Percentiles rank a stretch among this genome's conserved stretches.
phyloP scores from a whole-genome alignment of 2,888 invertebrate species.

The Ormia ochracea region DNA sequence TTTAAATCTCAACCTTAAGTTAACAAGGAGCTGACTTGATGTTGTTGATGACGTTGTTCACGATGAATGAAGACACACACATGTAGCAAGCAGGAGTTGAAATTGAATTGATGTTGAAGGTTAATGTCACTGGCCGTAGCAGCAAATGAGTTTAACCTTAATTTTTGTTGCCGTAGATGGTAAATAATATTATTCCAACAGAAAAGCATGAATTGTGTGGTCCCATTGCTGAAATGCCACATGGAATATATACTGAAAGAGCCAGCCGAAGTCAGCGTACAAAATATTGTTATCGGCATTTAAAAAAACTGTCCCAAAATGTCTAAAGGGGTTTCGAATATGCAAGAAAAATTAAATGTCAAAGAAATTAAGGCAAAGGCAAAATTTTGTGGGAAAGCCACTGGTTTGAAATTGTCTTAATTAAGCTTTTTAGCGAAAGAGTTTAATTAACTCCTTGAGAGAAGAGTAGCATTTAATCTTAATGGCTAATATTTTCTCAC shows the following conservation, averaged over 20 bases:
- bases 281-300: slow-evolving; percentile 23
- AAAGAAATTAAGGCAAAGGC: not conserved
- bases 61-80: not conserved
- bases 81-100: not conserved
- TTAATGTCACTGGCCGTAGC: slow-evolving; percentile 53
- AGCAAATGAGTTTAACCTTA: slow-evolving; percentile 56
- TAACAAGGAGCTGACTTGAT: slow-evolving; percentile 3
- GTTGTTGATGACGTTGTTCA: slow-evolving; percentile 4
- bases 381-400: not conserved
- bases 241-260: slow-evolving; percentile 7
- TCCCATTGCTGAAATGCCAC: slow-evolving; percentile 27
- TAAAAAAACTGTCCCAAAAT: slow-evolving; percentile 20
- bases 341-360: slow-evolving; percentile 30
- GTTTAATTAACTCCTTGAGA: not conserved
- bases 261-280: not conserved
- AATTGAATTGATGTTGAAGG: slow-evolving; percentile 52
- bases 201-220: slow-evolving; percentile 49
- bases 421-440: not conserved
- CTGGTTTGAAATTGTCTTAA: not conserved
- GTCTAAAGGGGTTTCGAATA: not conserved
- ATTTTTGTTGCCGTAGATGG: slow-evolving; percentile 17
- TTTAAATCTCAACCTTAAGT: slow-evolving; percentile 42
- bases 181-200: not conserved
- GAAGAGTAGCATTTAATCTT: not conserved
- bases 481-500: not conserved